Evolutionary conservation across 2,888 invertebrate genomes (phyloP), one percentile per base, ranked within the genome.

Genomic region (Hesperia comma): DNA sequence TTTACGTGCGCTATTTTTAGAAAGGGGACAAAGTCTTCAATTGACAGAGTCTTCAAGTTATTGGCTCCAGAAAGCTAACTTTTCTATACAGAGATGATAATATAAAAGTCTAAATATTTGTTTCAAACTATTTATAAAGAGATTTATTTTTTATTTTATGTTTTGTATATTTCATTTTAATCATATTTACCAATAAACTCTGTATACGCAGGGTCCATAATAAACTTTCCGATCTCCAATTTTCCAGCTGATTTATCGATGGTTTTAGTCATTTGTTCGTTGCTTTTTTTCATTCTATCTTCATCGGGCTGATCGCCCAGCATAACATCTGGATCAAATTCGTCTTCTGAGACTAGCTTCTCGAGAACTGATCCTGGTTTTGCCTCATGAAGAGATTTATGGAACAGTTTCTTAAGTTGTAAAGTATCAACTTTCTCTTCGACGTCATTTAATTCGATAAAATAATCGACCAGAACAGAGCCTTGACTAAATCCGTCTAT

Each of bases 401-500:
- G 95, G 83, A 95, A 95, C 75, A 95, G 86, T 70, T 94, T 94
- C 77, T 96, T 96, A 60, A 97, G 93, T 81, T 96, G 95, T 67
- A 94, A 79, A 0, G 96, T 96, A 75, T 96, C 94, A 15, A 97
- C 93, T 77, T 94, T 94, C 66, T 94, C 93, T 51, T 94, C 95
- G 3, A 97, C 93, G 74, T 97, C 96, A 72, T 95, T 95, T 68
- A 98, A 85, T 87, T 97, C 97, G 15, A 98, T 96, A 74, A 97
- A 95, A 81, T 97, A 98, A 83, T 98, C 98, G 14, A 98, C 98
- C 15, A 98, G 91, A 56, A 98, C 96, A 74, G 97, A 97, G 67
- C 98, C 98, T 82, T 96, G 94, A 80, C 96, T 97, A 84, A 98
- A 98, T 70, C 96, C 96, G 79, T 98, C 98, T 71, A 98, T 97